Evolutionary conservation across 2,797 vertebrate genomes (phyloP).

Genomic region (Lagocephalus sceleratus): DNA sequence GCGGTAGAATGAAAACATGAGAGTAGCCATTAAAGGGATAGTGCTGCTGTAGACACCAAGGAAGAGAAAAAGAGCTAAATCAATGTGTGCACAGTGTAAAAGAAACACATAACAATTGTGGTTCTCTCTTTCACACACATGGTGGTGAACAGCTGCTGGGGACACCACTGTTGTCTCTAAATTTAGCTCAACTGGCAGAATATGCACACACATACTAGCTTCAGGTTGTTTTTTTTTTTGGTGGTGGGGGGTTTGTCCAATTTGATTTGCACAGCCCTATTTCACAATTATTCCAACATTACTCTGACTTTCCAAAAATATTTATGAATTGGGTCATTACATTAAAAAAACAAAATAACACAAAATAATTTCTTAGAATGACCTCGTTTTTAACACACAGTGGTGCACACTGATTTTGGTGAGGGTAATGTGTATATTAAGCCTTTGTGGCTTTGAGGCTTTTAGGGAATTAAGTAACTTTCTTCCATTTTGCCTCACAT

Average conservation of each 20-base stretch:
- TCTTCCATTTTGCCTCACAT: slow-evolving; percentile 38
- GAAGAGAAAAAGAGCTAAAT: slow-evolving; percentile 2
- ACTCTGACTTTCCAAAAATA: too few species aligned
- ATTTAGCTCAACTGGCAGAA: slow-evolving; percentile 54
- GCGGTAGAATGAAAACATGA: background rate
- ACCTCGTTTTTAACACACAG: slow-evolving; percentile 3
- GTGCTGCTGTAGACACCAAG: slow-evolving; percentile 5
- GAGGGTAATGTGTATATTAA: slow-evolving; percentile 20
- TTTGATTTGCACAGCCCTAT: background rate
- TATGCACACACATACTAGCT: slow-evolving; percentile 7
- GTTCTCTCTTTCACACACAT: slow-evolving; percentile 27
- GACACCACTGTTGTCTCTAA: slow-evolving; percentile 52
- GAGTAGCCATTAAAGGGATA: background rate
- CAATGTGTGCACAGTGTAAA: background rate
- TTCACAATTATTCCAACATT: slow-evolving; percentile 1
- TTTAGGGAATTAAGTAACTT: slow-evolving; percentile 36
- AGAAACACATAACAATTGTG: slow-evolving; percentile 16
- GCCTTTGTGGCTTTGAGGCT: slow-evolving; percentile 28
- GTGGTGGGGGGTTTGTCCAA: background rate
- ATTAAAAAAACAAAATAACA: background rate
- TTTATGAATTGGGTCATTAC: too few species aligned
- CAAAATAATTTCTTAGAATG: slow-evolving; percentile 3
- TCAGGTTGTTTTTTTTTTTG: slow-evolving; percentile 10
- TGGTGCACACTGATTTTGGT: slow-evolving; percentile 17
- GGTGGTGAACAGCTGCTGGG: slow-evolving; percentile 48